Base-by-base conservation (phyloP, 2,113 vertebrate genomes). In the Dasyurus viverrinus region DNA sequence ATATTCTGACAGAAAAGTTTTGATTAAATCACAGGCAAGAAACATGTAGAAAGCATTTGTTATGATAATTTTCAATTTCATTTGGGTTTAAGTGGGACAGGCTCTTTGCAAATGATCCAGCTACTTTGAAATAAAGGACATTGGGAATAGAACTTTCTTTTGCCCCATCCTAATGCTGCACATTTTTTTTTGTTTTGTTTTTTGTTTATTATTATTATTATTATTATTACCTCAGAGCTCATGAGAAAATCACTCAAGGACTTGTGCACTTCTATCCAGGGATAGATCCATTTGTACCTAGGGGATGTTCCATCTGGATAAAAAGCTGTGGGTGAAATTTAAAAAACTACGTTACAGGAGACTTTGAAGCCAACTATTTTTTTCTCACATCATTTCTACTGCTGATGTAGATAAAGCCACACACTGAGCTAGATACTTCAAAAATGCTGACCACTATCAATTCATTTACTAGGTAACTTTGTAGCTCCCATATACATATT, bases 211-310 rank as follows among this genome's bases (percentile, higher is more conserved):
- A n/a, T n/a, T 2, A 47, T 47, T 47, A 47, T 48, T 48, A 48
- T 48, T 48, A 48, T 52, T 91, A 90, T 89, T 94, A 47, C 48
- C 92, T 89, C 27, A 76, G 89, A 50, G 12, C 76, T 96, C 52
- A 94, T 84, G 48, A 23, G 48, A 53, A 95, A 30, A 76, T 91
- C 14, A 14, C 54, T 52, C 89, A 53, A 84, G 94, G 36, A 90
- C 96, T 95, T 96, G 89, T 90, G 53, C 68, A 94, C 48, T 14
- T 94, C 53, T 96, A 95, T 97, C 93, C 96, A 96, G 91, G 96
- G 90, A 90, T 54, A 95, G 92, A 93, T 30, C 53, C 94, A n/a
- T 46, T 36, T 42, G 52, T 52, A 50, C 92, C 46, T 93, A 92
- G 89, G 96, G 90, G 92, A 48, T 52, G 68, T 90, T 89, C 96